Evolutionary conservation across 1,140 invertebrate species (phyloP).

Genomic region (Aphelinus certus): DNA sequence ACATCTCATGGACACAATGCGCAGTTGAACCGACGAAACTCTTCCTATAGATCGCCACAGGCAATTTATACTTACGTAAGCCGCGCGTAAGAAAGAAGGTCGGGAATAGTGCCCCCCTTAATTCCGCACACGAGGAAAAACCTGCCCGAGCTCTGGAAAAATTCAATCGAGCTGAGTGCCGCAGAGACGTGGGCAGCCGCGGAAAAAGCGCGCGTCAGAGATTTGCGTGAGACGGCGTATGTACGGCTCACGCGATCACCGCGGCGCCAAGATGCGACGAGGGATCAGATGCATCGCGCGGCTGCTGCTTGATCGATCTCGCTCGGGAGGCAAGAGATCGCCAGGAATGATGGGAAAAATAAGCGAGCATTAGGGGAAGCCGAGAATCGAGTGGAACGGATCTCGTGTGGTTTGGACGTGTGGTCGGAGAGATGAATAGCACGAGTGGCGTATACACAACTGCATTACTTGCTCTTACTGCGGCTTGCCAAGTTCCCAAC

Average conservation of each 20-base stretch:
- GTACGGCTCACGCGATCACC: background rate
- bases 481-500: too few relatives aligned
- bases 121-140: background rate
- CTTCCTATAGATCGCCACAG: too few relatives aligned
- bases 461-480: too few relatives aligned
- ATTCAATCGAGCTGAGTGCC: conserved; percentile 17
- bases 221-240: background rate
- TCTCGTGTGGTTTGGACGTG: background rate
- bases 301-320: too few relatives aligned
- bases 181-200: background rate
- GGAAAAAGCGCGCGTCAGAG: background rate
- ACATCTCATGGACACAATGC: too few relatives aligned
- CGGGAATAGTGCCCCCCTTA: background rate
- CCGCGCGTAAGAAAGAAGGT: too few relatives aligned
- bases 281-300: background rate
- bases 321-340: too few relatives aligned
- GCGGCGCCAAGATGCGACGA: conserved; percentile 3
- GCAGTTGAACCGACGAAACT: too few relatives aligned
- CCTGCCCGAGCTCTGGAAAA: background rate
- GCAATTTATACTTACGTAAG: too few relatives aligned
- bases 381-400: background rate
- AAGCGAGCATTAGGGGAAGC: background rate
- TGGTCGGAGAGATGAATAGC: background rate
- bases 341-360: background rate
- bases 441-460: too few relatives aligned